phyloP scores from a whole-genome alignment of 2,888 invertebrate species.

The Tenthredo mesomela region DNA sequence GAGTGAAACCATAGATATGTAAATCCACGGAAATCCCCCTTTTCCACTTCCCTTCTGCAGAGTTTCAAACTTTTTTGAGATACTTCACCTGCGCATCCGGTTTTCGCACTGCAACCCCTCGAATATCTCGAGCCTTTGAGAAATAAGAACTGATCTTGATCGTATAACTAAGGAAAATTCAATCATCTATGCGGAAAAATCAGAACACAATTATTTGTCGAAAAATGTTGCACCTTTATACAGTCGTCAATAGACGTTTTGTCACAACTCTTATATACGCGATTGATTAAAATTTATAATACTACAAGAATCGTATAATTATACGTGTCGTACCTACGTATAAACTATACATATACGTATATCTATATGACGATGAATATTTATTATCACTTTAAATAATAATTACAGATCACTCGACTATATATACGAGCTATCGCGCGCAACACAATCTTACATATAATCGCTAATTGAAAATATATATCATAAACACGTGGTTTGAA shows the following conservation, averaged over 20 bases:
- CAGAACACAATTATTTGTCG: not conserved
- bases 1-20: conserved; percentile 67
- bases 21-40: conserved; percentile 64
- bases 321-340: not conserved
- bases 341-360: not conserved
- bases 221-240: not conserved
- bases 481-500: not conserved
- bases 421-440: not conserved
- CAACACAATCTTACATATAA: conserved; percentile 16
- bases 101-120: conserved; percentile 65
- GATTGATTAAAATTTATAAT: conserved; percentile 28
- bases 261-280: not conserved
- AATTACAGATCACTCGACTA: not conserved
- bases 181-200: not conserved
- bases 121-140: not conserved
- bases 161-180: no score
- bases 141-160: not conserved
- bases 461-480: not conserved
- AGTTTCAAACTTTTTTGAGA: conserved; percentile 54
- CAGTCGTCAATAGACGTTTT: not conserved
- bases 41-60: conserved; percentile 11
- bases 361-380: conserved; percentile 6
- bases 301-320: not conserved
- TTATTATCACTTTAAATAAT: conserved; percentile 25
- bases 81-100: conserved; percentile 75